These are phyloP conservation scores for Lucinisca nassula DNA, from an alignment of 2,888 invertebrate genomes.

Conservation along the genomic window DNA sequence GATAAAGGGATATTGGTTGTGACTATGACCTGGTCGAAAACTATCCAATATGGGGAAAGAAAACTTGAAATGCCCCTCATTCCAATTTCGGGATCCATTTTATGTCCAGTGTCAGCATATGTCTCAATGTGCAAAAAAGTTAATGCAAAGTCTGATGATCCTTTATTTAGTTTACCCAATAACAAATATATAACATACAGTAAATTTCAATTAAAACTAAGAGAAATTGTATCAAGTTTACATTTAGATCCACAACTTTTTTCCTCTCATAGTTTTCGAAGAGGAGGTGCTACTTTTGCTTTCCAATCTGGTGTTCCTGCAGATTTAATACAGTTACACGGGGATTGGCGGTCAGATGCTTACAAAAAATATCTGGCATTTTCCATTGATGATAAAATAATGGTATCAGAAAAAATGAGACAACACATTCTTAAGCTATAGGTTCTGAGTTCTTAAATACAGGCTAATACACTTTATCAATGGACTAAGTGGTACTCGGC, in stretches of 20 bases:
- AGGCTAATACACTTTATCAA: too few species aligned
- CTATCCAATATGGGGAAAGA: constrained; percentile 38
- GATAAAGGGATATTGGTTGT: background rate
- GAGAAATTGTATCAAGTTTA: background rate
- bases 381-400: constrained; percentile 9
- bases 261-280: constrained; percentile 24
- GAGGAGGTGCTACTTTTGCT: constrained; percentile 4
- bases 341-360: constrained; percentile 21
- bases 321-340: constrained; percentile 31
- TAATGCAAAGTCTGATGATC: background rate
- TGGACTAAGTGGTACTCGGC: too few species aligned
- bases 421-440: too few species aligned
- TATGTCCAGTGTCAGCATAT: constrained; percentile 44
- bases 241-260: background rate
- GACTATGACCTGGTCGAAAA: constrained; percentile 44
- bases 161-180: constrained; percentile 21
- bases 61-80: constrained; percentile 18
- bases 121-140: background rate
- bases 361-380: constrained; percentile 26
- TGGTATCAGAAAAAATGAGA: too few species aligned
- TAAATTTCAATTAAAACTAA: constrained; percentile 13
- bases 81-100: background rate
- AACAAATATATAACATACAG: background rate
- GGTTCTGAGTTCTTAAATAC: too few species aligned
- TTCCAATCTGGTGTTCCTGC: background rate